A percentile compares a stretch with the other conserved stretches of the same genome.
Evolutionary conservation across 2,797 vertebrate species (phyloP).

Genomic region (Platalea minor): DNA sequence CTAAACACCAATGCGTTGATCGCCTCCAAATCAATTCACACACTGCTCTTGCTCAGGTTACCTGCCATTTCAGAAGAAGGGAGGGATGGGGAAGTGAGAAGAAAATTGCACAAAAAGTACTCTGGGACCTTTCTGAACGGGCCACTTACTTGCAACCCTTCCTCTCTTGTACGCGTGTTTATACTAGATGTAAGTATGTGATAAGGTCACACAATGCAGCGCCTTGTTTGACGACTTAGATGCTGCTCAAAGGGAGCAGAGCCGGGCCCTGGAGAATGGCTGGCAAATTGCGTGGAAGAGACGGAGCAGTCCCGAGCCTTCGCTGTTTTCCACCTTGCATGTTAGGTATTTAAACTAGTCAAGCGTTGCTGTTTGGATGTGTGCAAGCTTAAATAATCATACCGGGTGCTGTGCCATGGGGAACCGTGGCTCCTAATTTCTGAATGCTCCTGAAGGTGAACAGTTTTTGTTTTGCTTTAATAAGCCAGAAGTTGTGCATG

Average conservation of each 20-base stretch:
- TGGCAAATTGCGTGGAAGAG: neutral
- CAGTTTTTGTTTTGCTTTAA: constrained; percentile 32
- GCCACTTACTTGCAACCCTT: constrained; percentile 44
- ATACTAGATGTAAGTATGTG: neutral
- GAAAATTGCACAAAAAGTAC: constrained; percentile 66
- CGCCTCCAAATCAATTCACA: constrained; percentile 77
- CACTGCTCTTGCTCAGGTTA: constrained; percentile 68
- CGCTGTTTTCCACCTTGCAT: neutral
- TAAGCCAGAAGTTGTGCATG: constrained; percentile 40
- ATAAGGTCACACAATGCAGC: neutral
- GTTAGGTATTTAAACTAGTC: neutral
- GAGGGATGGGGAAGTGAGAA: constrained; percentile 67
- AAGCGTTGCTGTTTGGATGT: neutral
- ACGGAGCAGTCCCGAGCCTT: fast-evolving
- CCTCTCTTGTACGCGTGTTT: neutral
- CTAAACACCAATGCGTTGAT: constrained; percentile 70
- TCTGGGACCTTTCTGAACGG: constrained; percentile 58
- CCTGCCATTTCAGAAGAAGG: constrained; percentile 72
- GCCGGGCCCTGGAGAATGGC: neutral
- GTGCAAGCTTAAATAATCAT: neutral
- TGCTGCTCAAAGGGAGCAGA: neutral
- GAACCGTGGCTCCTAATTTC: constrained; percentile 11
- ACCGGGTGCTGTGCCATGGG: neutral
- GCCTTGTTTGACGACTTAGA: neutral
- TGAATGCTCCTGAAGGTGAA: constrained; percentile 27